Evolutionary conservation across 2,113 vertebrate genomes (phyloP).

Genomic region (Bagarius yarrelli): DNA sequence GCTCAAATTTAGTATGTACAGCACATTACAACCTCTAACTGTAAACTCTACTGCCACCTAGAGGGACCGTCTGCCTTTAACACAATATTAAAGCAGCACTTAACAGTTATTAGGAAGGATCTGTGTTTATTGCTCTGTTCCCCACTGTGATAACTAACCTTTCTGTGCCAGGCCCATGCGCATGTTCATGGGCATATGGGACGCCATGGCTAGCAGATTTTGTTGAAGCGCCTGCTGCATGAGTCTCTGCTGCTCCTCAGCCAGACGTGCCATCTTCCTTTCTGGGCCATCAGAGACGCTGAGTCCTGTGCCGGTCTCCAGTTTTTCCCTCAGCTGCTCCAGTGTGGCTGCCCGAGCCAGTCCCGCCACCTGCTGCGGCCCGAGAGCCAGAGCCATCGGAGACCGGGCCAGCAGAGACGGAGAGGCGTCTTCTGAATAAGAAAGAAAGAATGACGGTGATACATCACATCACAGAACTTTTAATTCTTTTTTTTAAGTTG

Average conservation of each 20-base stretch:
- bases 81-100: not conserved
- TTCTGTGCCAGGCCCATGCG: slow-evolving; percentile 80
- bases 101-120: not conserved
- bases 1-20: too few species aligned
- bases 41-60: slow-evolving; percentile 1
- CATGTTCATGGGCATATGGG: slow-evolving; percentile 89
- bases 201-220: slow-evolving; percentile 85
- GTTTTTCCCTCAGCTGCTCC: slow-evolving; percentile 90
- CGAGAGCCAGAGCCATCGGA: slow-evolving; percentile 76
- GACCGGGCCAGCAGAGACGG: slow-evolving; percentile 74
- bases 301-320: slow-evolving; percentile 72
- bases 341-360: slow-evolving; percentile 77
- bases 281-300: slow-evolving; percentile 76
- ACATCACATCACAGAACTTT: not conserved
- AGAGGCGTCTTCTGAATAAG: slow-evolving; percentile 63
- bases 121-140: not conserved
- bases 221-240: slow-evolving; percentile 94
- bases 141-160: slow-evolving; percentile 69
- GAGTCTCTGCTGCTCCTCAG: slow-evolving; percentile 88
- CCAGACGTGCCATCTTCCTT: slow-evolving; percentile 81
- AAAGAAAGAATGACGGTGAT: not conserved
- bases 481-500: not conserved
- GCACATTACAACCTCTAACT: not conserved
- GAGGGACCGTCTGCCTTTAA: not conserved
- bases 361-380: slow-evolving; percentile 77